These are phyloP conservation scores for Epinephelus cyanopodus DNA, from an alignment of 2,113 vertebrate genomes.

Conservation along the genomic window DNA sequence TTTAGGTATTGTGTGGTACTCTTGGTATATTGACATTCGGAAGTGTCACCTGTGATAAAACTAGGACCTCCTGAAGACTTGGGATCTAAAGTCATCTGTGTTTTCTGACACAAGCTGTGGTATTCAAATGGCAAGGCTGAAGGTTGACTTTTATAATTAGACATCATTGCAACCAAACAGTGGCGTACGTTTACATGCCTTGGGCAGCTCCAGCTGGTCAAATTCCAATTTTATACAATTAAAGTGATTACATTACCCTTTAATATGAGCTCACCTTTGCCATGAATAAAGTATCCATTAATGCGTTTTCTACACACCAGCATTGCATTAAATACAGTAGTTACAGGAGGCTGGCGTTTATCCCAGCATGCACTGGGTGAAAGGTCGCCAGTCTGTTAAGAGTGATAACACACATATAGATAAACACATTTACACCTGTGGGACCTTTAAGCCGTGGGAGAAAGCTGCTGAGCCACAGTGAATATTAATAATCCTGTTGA, in stretches of 20 bases:
- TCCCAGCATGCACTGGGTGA: slow-evolving; percentile 3
- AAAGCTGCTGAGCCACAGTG: not conserved
- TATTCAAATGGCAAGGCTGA: not conserved
- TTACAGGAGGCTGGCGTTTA: not conserved
- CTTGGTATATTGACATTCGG: not conserved
- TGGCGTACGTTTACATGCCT: not conserved
- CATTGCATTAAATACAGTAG: not conserved
- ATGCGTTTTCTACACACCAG: not conserved
- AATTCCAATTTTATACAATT: not conserved
- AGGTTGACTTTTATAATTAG: not conserved
- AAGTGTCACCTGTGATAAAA: not conserved
- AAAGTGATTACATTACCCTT: not conserved
- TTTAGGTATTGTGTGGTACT: not conserved
- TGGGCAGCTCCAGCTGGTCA: not conserved
- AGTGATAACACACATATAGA: not conserved
- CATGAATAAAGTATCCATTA: not conserved
- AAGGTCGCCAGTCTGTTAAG: not conserved
- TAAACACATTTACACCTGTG: not conserved
- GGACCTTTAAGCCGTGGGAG: not conserved
- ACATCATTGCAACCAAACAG: not conserved
- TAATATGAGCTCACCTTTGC: not conserved
- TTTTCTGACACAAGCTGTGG: not conserved
- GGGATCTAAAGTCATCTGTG: not conserved
- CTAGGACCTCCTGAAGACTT: not conserved
- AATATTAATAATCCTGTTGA: not conserved